Evolutionary conservation across 2,113 vertebrate species (phyloP), one percentile per base, ranked within the genome.

Genomic region (Pteruthius melanotis): DNA sequence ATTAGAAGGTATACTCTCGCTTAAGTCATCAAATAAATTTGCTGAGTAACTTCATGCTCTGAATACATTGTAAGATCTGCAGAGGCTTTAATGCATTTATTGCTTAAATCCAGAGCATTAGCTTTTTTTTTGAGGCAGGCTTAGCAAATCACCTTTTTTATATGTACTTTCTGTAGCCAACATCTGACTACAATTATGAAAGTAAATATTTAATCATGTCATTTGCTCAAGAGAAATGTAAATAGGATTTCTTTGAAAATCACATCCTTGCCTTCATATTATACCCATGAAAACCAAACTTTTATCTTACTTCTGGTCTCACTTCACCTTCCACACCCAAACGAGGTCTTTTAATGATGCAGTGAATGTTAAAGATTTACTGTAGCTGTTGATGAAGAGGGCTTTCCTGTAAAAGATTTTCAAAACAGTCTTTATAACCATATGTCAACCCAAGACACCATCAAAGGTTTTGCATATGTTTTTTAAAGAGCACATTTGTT

Each of bases 21-120:
- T 98, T 95, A 97, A 97, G 96, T 97, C 96, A 96, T 98, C 96
- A 98, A 98, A 98, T 98, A 98, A 96, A 98, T 98, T 98, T 97
- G 96, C 94, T 49, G 37, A 95, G 89, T 93, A 97, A 97, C 80
- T 97, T 92, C 95, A 96, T 66, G 33, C 71, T 79, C 88, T 90
- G 90, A 97, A 97, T 97, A 83, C 66, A 75, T 96, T 95, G 52
- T 64, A 96, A 94, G 82, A 96, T 92, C 83, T 96, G 83, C 85
- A 91, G 79, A 94, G 78, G 59, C 84, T 96, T 95, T 96, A 97
- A 98, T 96, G 75, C 72, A 92, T 87, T 97, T 97, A 98, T 96
- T 97, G 63, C 94, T 96, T 95, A 97, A 97, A 93, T 57, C 45
- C 79, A 77, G 65, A 83, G 33, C 91, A 95, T 96, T 91, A 97